A percentile compares a stretch with the other conserved stretches of the same genome.
Evolutionary conservation across 2,797 vertebrate species (phyloP).

Genomic region (Cynodonichthys magdalenae): DNA sequence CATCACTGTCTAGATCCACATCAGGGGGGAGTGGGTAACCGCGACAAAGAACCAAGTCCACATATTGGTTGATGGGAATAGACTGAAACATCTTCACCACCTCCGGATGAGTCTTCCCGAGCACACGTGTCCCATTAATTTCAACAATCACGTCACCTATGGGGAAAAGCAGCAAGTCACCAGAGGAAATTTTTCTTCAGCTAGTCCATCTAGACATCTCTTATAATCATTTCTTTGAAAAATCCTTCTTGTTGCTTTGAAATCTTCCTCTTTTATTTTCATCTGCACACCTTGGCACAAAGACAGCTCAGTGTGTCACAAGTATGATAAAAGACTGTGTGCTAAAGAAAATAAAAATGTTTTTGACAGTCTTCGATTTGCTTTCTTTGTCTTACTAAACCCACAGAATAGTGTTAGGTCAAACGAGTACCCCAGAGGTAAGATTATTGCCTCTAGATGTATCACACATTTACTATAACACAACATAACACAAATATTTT

Average conservation of each 20-base stretch:
- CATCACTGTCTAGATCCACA: slow-evolving; percentile 70
- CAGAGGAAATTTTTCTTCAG: background rate
- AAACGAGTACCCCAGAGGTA: slow-evolving; percentile 28
- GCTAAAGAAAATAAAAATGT: slow-evolving; percentile 14
- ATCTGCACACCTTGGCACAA: slow-evolving; percentile 6
- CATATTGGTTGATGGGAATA: slow-evolving; percentile 92
- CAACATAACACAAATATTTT: slow-evolving; percentile 3
- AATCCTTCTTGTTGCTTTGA: slow-evolving; percentile 18
- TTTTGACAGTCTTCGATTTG: slow-evolving; percentile 20
- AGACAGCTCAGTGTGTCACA: slow-evolving; percentile 32
- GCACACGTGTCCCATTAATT: slow-evolving; percentile 93
- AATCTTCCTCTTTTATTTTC: slow-evolving; percentile 37
- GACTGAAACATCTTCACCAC: slow-evolving; percentile 99
- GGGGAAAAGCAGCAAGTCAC: slow-evolving; percentile 17
- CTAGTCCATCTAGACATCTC: slow-evolving; percentile 43
- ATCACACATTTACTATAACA: background rate
- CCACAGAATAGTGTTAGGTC: slow-evolving; percentile 22
- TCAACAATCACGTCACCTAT: slow-evolving; percentile 95
- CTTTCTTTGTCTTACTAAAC: slow-evolving; percentile 32
- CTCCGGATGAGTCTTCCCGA: slow-evolving; percentile 98
- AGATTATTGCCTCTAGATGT: slow-evolving; percentile 26
- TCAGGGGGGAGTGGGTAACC: slow-evolving; percentile 96
- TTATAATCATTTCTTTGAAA: slow-evolving; percentile 13
- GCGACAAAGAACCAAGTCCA: slow-evolving; percentile 94
- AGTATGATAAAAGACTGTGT: slow-evolving; percentile 29